Percentiles rank a stretch among this genome's conserved stretches.
phyloP scores from a whole-genome alignment of 2,113 vertebrate genomes.

The Phalacrocorax aristotelis region DNA sequence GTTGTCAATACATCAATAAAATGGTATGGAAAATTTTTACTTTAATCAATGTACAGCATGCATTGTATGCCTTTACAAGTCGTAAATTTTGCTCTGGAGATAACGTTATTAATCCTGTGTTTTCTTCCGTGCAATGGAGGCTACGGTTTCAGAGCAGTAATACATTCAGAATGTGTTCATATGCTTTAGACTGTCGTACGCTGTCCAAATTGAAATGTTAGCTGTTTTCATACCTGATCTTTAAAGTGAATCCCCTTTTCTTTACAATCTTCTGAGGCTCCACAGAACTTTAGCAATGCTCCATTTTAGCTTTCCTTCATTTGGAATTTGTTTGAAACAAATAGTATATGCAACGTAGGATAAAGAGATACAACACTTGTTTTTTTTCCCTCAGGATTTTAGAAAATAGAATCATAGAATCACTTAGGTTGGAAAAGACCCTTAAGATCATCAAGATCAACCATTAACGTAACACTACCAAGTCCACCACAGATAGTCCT shows the following conservation, averaged over 20 bases:
- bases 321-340: neutral
- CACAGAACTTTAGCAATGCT: neutral
- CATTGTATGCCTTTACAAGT: neutral
- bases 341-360: neutral
- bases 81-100: neutral
- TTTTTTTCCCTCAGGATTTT: neutral
- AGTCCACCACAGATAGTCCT: neutral
- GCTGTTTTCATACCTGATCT: neutral
- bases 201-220: neutral
- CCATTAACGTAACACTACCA: neutral
- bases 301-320: neutral
- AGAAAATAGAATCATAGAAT: neutral
- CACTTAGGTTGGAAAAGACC: neutral
- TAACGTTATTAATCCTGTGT: neutral
- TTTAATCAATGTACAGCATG: neutral
- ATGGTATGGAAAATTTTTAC: neutral
- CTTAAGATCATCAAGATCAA: neutral
- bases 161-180: neutral
- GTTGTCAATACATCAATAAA: neutral
- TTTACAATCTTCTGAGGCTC: neutral
- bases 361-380: neutral
- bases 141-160: constrained; percentile 5
- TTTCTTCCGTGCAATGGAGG: neutral
- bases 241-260: neutral
- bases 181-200: neutral